phyloP scores from a whole-genome alignment of 2,888 invertebrate species.

The Nineta flava region DNA sequence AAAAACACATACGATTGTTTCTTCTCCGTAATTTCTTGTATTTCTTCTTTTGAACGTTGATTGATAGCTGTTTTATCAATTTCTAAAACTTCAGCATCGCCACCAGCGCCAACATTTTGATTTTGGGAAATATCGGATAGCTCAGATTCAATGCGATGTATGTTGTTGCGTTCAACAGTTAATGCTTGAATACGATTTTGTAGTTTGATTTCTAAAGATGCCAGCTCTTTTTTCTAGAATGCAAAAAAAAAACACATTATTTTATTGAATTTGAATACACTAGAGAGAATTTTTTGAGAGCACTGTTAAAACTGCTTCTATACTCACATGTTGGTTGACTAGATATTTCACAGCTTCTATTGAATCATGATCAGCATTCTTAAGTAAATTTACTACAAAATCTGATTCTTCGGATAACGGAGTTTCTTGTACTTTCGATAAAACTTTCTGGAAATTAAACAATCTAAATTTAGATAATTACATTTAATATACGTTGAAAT shows the following conservation, averaged over 20 bases:
- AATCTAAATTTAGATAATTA: conserved; percentile 16
- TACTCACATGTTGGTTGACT: conserved; percentile 55
- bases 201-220: conserved; percentile 51
- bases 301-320: neutral
- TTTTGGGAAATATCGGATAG: conserved; percentile 48
- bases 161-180: conserved; percentile 45
- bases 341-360: conserved; percentile 47
- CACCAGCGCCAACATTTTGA: conserved; percentile 24
- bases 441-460: conserved; percentile 30
- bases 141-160: conserved; percentile 53
- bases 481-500: conserved; percentile 10
- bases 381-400: conserved; percentile 44
- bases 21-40: conserved; percentile 31
- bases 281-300: too few species aligned
- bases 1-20: conserved; percentile 29
- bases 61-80: conserved; percentile 25
- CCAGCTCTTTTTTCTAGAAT: conserved; percentile 52
- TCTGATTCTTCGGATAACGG: conserved; percentile 41
- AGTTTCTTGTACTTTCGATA: conserved; percentile 33
- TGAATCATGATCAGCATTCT: conserved; percentile 47
- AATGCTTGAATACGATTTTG: conserved; percentile 42
- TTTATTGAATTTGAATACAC: conserved; percentile 4
- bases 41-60: conserved; percentile 31
- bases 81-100: conserved; percentile 17
- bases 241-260: conserved; percentile 5